Conservation (phyloP, 2,888 invertebrate genomes). For the Strigamia transsilvanica region DNA sequence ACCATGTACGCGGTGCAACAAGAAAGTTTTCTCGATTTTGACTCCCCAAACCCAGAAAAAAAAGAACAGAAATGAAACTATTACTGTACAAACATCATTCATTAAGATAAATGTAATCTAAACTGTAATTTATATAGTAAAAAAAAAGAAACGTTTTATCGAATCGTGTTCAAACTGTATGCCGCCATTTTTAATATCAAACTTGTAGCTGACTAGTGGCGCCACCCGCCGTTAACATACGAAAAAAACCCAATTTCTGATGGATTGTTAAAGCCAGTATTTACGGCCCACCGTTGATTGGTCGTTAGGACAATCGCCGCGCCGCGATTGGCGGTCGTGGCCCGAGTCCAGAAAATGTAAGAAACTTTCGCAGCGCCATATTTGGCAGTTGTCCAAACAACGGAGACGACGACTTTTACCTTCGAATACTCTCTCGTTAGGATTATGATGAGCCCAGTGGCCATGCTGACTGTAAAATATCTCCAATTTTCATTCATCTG, state of each 20-base stretch:
- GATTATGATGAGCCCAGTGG: constrained; percentile 15
- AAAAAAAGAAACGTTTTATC: no score
- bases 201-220: not conserved
- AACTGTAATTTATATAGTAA: no score
- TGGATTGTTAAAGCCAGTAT: constrained; percentile 20
- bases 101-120: not conserved
- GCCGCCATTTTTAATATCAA: no score
- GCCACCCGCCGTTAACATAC: not conserved
- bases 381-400: constrained; percentile 50
- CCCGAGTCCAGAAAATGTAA: not conserved
- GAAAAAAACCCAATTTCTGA: not conserved
- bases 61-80: not conserved
- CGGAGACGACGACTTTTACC: constrained; percentile 46
- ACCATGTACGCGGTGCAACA: constrained; percentile 5
- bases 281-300: not conserved
- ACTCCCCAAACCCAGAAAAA: not conserved
- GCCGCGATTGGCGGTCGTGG: not conserved
- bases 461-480: not conserved
- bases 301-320: not conserved
- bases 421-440: constrained; percentile 33
- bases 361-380: constrained; percentile 35
- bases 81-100: not conserved
- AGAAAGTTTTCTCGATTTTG: constrained; percentile 2
- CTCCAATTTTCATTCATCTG: constrained; percentile 3
- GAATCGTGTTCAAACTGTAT: no score